These are phyloP conservation scores for Diploscapter pachys DNA, from an alignment of 1,140 invertebrate genomes.

Conservation along the genomic window DNA sequence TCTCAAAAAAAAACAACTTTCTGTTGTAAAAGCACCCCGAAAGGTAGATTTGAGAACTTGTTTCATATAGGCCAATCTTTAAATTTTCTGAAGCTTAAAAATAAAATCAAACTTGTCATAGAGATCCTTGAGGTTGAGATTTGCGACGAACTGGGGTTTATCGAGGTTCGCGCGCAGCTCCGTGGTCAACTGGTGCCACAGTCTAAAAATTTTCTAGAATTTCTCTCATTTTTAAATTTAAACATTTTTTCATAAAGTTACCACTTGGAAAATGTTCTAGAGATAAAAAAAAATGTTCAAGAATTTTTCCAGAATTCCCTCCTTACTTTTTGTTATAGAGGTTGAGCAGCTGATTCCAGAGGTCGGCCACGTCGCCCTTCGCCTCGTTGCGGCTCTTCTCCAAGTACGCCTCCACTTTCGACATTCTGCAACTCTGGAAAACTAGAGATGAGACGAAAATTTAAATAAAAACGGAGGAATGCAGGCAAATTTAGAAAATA, in stretches of 20 bases:
- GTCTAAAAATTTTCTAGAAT: slow-evolving; percentile 33
- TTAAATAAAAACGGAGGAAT: too few relatives aligned
- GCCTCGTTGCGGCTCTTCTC: slow-evolving; percentile 51
- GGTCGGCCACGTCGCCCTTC: slow-evolving; percentile 55
- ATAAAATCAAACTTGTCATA: slow-evolving; percentile 40
- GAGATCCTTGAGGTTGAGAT: slow-evolving; percentile 47
- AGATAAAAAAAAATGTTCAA: neutral
- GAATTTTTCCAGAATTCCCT: neutral
- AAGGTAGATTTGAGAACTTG: too few relatives aligned
- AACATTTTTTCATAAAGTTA: neutral
- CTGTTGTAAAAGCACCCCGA: too few relatives aligned
- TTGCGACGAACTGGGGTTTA: slow-evolving; percentile 36
- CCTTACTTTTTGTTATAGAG: slow-evolving; percentile 52
- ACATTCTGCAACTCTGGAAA: too few relatives aligned
- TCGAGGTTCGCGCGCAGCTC: slow-evolving; percentile 36
- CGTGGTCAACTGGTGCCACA: slow-evolving; percentile 52
- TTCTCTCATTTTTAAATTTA: slow-evolving; percentile 13
- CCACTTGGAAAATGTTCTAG: neutral
- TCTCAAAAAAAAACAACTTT: neutral
- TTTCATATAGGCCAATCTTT: too few relatives aligned
- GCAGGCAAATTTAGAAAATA: too few relatives aligned
- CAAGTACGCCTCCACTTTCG: slow-evolving; percentile 46
- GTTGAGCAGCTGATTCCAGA: slow-evolving; percentile 46
- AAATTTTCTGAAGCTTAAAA: neutral
- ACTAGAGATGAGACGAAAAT: too few relatives aligned